These are phyloP conservation scores for Batillaria attramentaria DNA, from an alignment of 1,140 invertebrate genomes.

Conservation along the genomic window DNA sequence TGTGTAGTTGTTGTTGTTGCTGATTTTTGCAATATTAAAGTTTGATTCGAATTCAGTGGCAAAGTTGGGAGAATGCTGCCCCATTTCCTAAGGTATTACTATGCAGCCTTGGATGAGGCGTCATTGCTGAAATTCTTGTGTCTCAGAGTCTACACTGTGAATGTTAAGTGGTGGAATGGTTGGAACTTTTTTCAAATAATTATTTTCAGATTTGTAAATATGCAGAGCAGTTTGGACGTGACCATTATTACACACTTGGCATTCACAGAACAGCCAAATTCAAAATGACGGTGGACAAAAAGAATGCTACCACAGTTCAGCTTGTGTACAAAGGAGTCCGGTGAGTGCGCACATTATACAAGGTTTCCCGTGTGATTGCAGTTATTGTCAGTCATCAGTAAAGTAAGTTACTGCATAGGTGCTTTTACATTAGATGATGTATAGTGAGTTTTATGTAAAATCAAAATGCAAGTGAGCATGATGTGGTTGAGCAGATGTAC, in stretches of 20 bases:
- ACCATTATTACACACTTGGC: conserved; percentile 44
- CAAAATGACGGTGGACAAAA: conserved; percentile 9
- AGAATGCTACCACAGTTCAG: background rate
- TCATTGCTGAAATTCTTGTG: background rate
- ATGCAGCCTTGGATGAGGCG: background rate
- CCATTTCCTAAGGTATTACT: background rate
- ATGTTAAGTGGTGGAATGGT: too few species aligned
- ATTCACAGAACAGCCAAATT: conserved; percentile 38
- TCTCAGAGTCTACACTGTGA: background rate
- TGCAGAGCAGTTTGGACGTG: conserved; percentile 19
- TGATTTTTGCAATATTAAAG: background rate
- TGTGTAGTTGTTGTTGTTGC: too few species aligned
- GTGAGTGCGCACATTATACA: conserved; percentile 13
- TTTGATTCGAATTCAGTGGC: too few species aligned
- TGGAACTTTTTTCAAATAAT: too few species aligned
- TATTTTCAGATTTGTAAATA: conserved; percentile 50
- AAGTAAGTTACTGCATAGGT: background rate
- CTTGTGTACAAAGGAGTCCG: conserved; percentile 29
- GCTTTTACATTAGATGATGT: background rate
- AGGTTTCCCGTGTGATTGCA: background rate
- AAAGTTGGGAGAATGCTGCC: too few species aligned
- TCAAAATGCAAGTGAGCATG: background rate
- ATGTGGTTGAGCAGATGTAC: background rate
- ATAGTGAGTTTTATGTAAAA: background rate
- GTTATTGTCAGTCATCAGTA: background rate